Evolutionary conservation across 2,797 vertebrate species (phyloP).

Genomic region (Karalla daura): DNA sequence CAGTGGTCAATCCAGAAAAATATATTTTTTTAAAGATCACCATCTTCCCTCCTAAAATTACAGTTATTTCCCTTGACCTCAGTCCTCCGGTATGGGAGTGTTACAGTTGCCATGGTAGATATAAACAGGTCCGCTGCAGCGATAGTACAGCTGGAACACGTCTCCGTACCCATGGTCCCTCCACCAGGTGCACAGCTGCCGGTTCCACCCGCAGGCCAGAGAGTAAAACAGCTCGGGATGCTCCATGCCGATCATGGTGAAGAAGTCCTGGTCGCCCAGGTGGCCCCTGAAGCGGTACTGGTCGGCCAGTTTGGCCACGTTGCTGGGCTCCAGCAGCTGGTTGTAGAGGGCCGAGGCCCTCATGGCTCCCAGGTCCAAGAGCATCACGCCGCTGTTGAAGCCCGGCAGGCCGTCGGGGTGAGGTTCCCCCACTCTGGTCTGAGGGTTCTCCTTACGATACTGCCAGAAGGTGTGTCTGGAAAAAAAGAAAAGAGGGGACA

Average conservation of each 20-base stretch:
- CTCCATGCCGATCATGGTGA: conserved; percentile 98
- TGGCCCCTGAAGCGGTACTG: conserved; percentile 96
- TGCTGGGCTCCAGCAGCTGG: conserved; percentile 86
- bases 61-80: conserved; percentile 47
- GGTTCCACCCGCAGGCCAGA: conserved; percentile 95
- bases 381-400: conserved; percentile 97
- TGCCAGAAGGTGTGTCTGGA: conserved; percentile 99
- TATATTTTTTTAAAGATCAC: background rate
- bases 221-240: conserved; percentile 91
- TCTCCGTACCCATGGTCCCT: conserved; percentile 93
- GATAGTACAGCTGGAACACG: conserved; percentile 92
- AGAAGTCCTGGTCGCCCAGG: conserved; percentile 98
- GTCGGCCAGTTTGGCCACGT: conserved; percentile 87
- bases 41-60: conserved; percentile 4
- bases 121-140: conserved; percentile 87
- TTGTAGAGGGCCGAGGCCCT: conserved; percentile 90
- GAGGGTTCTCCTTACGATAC: conserved; percentile 93
- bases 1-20: conserved; percentile 5
- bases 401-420: conserved; percentile 92
- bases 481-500: no score
- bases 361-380: conserved; percentile 93
- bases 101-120: conserved; percentile 98
- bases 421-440: conserved; percentile 90
- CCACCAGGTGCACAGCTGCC: conserved; percentile 99
- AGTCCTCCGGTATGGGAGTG: conserved; percentile 90